Conservation (phyloP, 2,113 vertebrate genomes). For the Taurulus bubalis region DNA sequence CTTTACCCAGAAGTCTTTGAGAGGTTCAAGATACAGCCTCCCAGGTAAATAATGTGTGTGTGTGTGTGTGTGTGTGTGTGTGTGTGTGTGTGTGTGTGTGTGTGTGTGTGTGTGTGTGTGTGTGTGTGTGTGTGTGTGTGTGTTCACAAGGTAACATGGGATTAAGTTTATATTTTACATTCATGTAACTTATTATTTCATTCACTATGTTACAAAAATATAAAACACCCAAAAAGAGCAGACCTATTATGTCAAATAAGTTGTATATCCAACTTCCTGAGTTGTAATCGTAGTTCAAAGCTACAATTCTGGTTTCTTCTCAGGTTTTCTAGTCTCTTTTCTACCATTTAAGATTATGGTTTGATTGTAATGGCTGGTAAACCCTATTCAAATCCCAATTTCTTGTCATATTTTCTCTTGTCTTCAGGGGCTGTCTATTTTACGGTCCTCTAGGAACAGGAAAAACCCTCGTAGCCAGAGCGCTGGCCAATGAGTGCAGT, state of each 20-base stretch:
- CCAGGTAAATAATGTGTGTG: constrained; percentile 87
- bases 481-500: constrained; percentile 95
- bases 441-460: constrained; percentile 96
- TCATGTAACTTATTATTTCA: neutral
- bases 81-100: no score
- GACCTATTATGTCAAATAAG: neutral
- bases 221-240: neutral
- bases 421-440: constrained; percentile 92
- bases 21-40: constrained; percentile 95
- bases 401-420: neutral
- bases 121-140: no score
- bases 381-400: neutral
- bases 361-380: neutral
- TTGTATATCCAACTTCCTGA: no score
- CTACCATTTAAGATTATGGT: neutral
- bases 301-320: neutral
- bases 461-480: constrained; percentile 94
- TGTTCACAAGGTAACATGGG: no score
- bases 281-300: neutral
- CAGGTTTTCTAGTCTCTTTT: neutral
- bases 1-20: constrained; percentile 98
- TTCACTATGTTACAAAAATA: neutral
- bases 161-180: neutral
- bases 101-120: neutral
- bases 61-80: no score